A percentile compares a stretch with the other conserved stretches of the same genome.
These are phyloP conservation scores for Malachius bipustulatus DNA, from an alignment of 2,888 invertebrate genomes.

Conservation along the genomic window DNA sequence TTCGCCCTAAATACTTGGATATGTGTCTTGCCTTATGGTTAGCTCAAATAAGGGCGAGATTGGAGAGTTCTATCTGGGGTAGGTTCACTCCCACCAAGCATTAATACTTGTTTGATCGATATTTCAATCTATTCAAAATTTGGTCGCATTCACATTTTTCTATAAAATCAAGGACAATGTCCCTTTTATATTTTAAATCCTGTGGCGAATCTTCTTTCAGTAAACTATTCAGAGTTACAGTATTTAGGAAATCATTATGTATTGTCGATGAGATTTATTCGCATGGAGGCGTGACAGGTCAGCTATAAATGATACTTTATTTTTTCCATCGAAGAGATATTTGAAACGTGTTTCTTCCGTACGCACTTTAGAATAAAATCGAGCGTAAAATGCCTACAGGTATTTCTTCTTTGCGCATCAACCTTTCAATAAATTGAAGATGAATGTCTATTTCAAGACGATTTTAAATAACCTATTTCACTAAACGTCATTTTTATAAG, in stretches of 20 bases:
- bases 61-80: too few species aligned
- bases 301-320: neutral
- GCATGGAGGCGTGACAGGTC: conserved; percentile 1
- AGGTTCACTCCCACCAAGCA: neutral
- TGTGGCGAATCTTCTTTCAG: conserved; percentile 2
- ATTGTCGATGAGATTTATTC: conserved; percentile 1
- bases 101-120: neutral
- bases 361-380: too few species aligned
- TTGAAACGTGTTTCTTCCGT: too few species aligned
- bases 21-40: too few species aligned
- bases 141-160: neutral
- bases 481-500: too few species aligned
- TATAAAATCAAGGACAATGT: neutral
- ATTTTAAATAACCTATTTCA: too few species aligned
- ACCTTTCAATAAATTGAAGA: too few species aligned
- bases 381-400: too few species aligned
- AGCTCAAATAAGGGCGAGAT: too few species aligned
- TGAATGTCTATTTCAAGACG: too few species aligned
- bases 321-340: too few species aligned
- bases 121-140: conserved; percentile 1
- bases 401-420: too few species aligned
- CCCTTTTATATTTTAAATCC: neutral
- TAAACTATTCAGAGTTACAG: neutral
- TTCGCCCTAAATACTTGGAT: conserved; percentile 24
- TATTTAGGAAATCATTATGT: conserved; percentile 1